A percentile compares a stretch with the other conserved stretches of the same genome.
Evolutionary conservation across 2,797 vertebrate species (phyloP).

Genomic region (Muscicapa striata): DNA sequence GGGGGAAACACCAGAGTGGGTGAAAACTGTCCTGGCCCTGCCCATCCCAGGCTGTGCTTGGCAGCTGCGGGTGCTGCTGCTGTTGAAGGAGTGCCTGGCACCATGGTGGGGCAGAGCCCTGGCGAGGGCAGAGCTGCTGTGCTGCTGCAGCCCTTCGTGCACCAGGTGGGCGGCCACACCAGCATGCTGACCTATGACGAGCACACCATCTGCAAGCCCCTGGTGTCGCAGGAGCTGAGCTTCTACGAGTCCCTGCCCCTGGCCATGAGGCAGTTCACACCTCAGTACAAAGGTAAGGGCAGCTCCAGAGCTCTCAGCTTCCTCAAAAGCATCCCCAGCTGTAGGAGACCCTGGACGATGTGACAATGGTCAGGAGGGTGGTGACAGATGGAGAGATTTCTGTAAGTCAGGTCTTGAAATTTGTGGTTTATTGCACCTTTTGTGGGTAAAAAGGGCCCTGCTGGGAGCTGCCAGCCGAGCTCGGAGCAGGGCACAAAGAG

Average conservation of each 20-base stretch:
- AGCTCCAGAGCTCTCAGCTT: neutral
- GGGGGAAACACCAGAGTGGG: neutral
- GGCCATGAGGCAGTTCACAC: slow-evolving; percentile 78
- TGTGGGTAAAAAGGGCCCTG: too few relatives aligned
- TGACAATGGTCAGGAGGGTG: too few relatives aligned
- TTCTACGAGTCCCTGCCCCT: slow-evolving; percentile 78
- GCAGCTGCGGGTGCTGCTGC: neutral
- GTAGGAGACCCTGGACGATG: too few relatives aligned
- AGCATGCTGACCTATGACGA: slow-evolving; percentile 79
- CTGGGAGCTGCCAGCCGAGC: too few relatives aligned
- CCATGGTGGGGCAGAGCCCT: slow-evolving; percentile 74
- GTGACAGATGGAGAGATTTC: neutral
- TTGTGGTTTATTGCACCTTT: too few relatives aligned
- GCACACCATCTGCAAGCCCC: slow-evolving; percentile 79
- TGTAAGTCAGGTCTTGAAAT: too few relatives aligned
- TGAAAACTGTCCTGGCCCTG: fast-evolving
- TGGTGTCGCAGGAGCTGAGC: slow-evolving; percentile 74
- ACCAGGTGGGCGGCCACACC: slow-evolving; percentile 80
- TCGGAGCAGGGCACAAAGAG: too few relatives aligned
- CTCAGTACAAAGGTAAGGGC: slow-evolving; percentile 79
- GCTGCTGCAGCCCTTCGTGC: slow-evolving; percentile 76
- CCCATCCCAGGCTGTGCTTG: fast-evolving
- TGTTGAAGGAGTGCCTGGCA: neutral
- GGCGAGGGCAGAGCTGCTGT: neutral
- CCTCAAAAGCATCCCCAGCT: too few relatives aligned